phyloP scores from a whole-genome alignment of 2,888 invertebrate species.

The Rhingia rostrata region DNA sequence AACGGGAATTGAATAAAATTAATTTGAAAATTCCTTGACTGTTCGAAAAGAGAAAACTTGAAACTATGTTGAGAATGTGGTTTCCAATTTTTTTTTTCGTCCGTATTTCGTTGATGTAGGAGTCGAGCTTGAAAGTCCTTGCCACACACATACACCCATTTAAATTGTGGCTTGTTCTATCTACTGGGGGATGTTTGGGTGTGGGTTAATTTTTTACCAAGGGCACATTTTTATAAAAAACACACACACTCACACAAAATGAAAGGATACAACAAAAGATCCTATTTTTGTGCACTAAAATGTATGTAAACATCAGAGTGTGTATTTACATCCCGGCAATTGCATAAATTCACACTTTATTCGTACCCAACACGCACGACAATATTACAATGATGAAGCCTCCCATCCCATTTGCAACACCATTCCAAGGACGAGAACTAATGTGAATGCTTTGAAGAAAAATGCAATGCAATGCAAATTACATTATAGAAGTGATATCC shows the following conservation, averaged over 20 bases:
- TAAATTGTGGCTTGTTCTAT: background rate
- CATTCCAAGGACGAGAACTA: background rate
- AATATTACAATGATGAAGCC: constrained; percentile 4
- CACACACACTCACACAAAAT: background rate
- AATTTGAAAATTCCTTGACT: constrained; percentile 64
- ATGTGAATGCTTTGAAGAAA: constrained; percentile 12
- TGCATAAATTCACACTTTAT: constrained; percentile 64
- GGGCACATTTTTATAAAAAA: background rate
- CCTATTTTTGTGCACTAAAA: constrained; percentile 18
- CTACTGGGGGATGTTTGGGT: background rate
- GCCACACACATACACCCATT: background rate
- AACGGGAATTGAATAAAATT: constrained; percentile 59
- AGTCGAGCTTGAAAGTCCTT: background rate
- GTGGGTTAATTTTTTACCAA: constrained; percentile 13
- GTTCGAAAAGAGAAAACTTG: constrained; percentile 20
- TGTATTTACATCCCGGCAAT: constrained; percentile 39
- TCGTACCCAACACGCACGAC: constrained; percentile 11
- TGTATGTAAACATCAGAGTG: constrained; percentile 18
- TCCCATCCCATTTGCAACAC: background rate
- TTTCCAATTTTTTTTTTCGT: constrained; percentile 22
- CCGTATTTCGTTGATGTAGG: background rate
- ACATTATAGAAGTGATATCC: constrained; percentile 49
- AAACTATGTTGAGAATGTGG: constrained; percentile 57
- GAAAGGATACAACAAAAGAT: background rate
- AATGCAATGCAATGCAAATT: constrained; percentile 66